These are phyloP conservation scores for Metopolophium dirhodum DNA, from an alignment of 1,140 invertebrate genomes.

Conservation along the genomic window DNA sequence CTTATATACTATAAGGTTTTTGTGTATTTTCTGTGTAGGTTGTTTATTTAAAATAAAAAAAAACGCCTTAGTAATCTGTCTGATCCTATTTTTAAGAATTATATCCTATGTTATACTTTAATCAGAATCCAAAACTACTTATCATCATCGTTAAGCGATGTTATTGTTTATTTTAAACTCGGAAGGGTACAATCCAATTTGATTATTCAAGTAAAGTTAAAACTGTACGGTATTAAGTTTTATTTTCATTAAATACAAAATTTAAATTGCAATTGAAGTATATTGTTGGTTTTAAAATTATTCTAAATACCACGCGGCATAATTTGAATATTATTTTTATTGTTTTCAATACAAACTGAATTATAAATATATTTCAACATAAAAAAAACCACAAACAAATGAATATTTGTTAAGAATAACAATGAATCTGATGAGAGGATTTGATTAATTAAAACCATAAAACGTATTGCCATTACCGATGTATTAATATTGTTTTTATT, in stretches of 20 bases:
- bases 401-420: not conserved
- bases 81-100: not conserved
- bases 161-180: not conserved
- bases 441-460: conserved; percentile 7
- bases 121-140: not conserved
- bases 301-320: not conserved
- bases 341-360: not conserved
- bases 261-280: not conserved
- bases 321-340: not conserved
- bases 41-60: not conserved
- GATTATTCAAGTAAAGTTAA: not conserved
- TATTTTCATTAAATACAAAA: not conserved
- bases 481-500: not conserved
- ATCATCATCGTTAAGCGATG: not conserved
- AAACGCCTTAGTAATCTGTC: too few species aligned
- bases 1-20: too few species aligned
- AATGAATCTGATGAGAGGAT: not conserved
- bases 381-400: not conserved
- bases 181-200: not conserved
- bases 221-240: not conserved
- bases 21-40: too few species aligned
- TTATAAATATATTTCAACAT: not conserved
- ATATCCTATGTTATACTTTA: not conserved
- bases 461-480: not conserved
- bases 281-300: not conserved